Evolutionary conservation across 1,140 invertebrate genomes (phyloP), one percentile per base, ranked within the genome.

Genomic region (Capitella teleta): DNA sequence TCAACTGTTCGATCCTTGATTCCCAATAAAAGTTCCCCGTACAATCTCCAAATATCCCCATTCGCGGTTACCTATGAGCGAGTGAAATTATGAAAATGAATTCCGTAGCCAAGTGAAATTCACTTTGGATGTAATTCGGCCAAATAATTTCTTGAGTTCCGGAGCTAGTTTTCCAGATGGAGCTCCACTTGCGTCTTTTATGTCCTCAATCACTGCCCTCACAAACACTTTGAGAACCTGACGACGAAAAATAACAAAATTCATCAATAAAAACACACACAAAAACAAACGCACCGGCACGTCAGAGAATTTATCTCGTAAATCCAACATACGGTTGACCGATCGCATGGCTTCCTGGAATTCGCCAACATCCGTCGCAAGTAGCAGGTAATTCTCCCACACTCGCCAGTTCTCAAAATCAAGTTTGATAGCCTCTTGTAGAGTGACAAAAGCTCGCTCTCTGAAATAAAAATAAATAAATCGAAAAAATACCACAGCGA

Each of bases 371-470:
- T 72, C 68, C 34, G 59, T 60, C 26, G 54, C 62, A 21, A 71
- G 67, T 57, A 69, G 36, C 4, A 71, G 32, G 48, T 55, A 63
- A 52, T 98, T 98, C 63, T 97, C 92, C 93, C 93, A 97, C 0
- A 98, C 79, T 77, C 87, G 85, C 90, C 92, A 96, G 68, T 89
- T 87, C 54, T 94, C 88, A 72, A 83, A 95, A 71, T 92, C 91
- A 58, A 83, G 94, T 67, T 88, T 87, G 0, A 95, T 66, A 0
- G 94, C 86, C 72, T 98, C 92, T 57, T 85, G 81, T 3, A 74
- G 54, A 5, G 63, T 59, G 16, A 51, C 23, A 56, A 67, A 87
- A 0, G 91, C 92, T 54, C 85, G 78, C 10, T 76, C 61, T 52
- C 68, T 70, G 51, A 14, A 58, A 26, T 5, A 28, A 19, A 26